These are phyloP conservation scores for Theocolax elegans DNA, from an alignment of 1,140 invertebrate species.

Conservation along the genomic window DNA sequence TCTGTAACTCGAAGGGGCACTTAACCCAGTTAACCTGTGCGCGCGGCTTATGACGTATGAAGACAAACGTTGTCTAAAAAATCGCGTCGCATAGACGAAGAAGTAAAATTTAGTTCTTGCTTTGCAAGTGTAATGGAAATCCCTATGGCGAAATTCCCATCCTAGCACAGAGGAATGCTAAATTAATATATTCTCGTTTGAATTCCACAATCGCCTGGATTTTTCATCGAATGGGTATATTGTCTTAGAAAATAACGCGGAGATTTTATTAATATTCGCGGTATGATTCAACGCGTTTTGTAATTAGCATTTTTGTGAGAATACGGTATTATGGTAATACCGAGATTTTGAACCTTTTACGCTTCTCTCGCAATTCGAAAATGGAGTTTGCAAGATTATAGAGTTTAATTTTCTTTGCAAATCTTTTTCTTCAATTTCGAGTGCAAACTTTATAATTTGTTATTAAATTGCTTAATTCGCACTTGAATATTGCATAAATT, in stretches of 20 bases:
- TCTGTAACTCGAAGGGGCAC: constrained; percentile 48
- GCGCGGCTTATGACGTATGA: background rate
- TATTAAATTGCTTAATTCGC: too few species aligned
- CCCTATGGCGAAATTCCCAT: background rate
- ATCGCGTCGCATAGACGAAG: constrained; percentile 22
- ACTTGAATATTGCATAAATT: too few species aligned
- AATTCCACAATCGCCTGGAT: too few species aligned
- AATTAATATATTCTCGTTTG: constrained; percentile 22
- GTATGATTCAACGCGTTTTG: background rate
- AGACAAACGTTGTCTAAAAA: constrained; percentile 39
- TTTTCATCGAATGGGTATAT: background rate
- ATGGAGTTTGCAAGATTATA: too few species aligned
- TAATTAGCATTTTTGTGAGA: background rate
- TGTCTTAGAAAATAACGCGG: too few species aligned
- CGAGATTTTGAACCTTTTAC: too few species aligned
- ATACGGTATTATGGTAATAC: background rate
- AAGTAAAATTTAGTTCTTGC: background rate
- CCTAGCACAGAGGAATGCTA: too few species aligned
- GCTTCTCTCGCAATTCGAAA: too few species aligned
- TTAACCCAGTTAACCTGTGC: constrained; percentile 48
- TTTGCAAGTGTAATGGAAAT: constrained; percentile 31
- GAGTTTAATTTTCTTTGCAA: too few species aligned
- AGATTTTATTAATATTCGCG: background rate
- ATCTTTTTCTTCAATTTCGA: too few species aligned
- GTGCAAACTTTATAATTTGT: too few species aligned